Base-by-base conservation (phyloP, 2,797 vertebrate species). In the Falco berigora region DNA sequence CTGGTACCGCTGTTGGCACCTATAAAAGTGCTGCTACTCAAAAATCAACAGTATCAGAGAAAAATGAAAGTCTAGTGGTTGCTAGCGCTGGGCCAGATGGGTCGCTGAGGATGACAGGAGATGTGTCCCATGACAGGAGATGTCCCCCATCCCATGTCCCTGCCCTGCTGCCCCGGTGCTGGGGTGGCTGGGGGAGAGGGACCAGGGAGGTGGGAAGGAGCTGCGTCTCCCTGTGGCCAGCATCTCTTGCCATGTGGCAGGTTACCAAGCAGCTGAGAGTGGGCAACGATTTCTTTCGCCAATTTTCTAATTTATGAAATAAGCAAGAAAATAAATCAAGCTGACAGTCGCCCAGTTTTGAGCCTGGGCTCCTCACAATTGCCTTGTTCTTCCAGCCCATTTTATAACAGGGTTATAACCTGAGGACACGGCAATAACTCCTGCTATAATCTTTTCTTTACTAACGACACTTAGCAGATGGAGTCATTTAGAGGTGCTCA, bases 391-490 rank as follows among this genome's bases (percentile, higher is more conserved):
- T 78, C 75, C 84, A 95, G 78, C 75, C 93, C 93, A 61, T 94
- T 97, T 91, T 89, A 55, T 88, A 95, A 16, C 38, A 80, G 91
- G 93, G 96, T 91, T 94, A 69, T 68, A 93, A 96, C 93, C 93
- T 0, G 18, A 91, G 97, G 86, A 97, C 84, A 68, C n/a, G 1
- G 84, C 78, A 88, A 61, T 96, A 88, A 91, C 95, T 96, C 93
- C 93, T 87, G 90, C 92, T 95, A 80, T 96, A 95, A 96, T 94
- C 96, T 96, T 95, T 96, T 89, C 92, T 96, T 92, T 87, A 49
- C 90, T 80, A 89, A 86, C 64, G 22, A 95, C 96, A 92, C 96
- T 92, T 96, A 97, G 95, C 97, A 97, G 97, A 97, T 97, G 97
- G 96, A 97, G 86, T 94, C 90, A 96, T 93, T 96, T 95, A 96